Evolutionary conservation across 2,113 vertebrate genomes (phyloP).

Genomic region (Ariopsis seemanni): DNA sequence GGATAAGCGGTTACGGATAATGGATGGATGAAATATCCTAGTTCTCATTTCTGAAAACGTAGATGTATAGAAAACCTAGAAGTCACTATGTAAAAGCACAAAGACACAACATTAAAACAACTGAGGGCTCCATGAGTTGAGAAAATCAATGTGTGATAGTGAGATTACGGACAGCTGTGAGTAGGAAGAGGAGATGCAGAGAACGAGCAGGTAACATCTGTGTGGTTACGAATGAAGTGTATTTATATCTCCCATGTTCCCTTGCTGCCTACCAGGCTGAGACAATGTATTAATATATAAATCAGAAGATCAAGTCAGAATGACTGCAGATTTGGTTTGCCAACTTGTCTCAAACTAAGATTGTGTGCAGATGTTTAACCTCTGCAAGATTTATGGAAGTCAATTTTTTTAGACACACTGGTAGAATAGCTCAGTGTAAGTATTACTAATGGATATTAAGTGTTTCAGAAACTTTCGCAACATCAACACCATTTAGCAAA

Average conservation of each 20-base stretch:
- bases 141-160: background rate
- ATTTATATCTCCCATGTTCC: background rate
- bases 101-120: background rate
- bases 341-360: background rate
- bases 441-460: constrained; percentile 2
- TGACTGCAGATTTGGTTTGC: background rate
- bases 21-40: background rate
- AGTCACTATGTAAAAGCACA: background rate
- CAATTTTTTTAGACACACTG: too few species aligned
- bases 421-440: background rate
- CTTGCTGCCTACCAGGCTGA: background rate
- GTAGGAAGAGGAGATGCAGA: background rate
- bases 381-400: background rate
- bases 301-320: background rate
- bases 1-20: too few species aligned
- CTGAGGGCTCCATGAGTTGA: background rate
- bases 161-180: background rate
- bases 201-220: background rate
- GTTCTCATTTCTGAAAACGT: background rate
- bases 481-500: background rate
- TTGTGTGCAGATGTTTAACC: background rate
- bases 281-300: background rate
- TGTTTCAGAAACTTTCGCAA: background rate
- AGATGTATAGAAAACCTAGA: background rate
- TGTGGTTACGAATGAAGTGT: background rate